phyloP scores from a whole-genome alignment of 2,888 invertebrate species.

The Trilocha varians region DNA sequence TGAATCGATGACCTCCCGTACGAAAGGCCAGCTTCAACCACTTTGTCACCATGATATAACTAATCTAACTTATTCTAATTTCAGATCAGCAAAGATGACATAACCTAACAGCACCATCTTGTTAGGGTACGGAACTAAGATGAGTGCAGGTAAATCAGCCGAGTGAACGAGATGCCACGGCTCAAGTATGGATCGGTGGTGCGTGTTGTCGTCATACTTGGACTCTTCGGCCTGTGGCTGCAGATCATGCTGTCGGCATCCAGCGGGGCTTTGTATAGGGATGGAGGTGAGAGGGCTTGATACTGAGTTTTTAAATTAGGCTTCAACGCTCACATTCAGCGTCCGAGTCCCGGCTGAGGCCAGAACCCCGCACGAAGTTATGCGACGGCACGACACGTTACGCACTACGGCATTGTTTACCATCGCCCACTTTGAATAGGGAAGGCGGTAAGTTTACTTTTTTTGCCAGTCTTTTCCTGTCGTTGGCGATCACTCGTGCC shows the following conservation, averaged over 20 bases:
- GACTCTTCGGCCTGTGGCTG: slow-evolving; percentile 57
- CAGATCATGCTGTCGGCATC: slow-evolving; percentile 62
- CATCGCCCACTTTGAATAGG: slow-evolving; percentile 3
- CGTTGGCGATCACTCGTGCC: not conserved
- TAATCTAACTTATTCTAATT: not conserved
- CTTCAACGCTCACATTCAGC: not conserved
- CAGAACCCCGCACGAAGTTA: too few species aligned
- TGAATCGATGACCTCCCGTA: too few species aligned
- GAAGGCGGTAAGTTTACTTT: slow-evolving; percentile 10
- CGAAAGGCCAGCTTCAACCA: too few species aligned
- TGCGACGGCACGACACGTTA: too few species aligned
- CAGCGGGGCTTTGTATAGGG: slow-evolving; percentile 42
- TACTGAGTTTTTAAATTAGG: slow-evolving; percentile 1
- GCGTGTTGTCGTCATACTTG: slow-evolving; percentile 50
- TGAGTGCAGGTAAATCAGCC: slow-evolving; percentile 25
- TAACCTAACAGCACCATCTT: slow-evolving; percentile 21
- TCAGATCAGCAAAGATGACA: slow-evolving; percentile 8
- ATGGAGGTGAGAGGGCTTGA: slow-evolving; percentile 33
- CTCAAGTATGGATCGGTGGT: slow-evolving; percentile 58
- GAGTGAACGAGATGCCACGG: slow-evolving; percentile 58
- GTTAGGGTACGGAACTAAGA: slow-evolving; percentile 19
- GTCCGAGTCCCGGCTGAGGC: too few species aligned
- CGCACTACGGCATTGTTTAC: too few species aligned
- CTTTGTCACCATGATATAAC: too few species aligned
- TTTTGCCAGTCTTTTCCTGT: slow-evolving; percentile 1